These are phyloP conservation scores for Enteromius viviparus DNA, from an alignment of 2,797 vertebrate species.

Conservation along the genomic window DNA sequence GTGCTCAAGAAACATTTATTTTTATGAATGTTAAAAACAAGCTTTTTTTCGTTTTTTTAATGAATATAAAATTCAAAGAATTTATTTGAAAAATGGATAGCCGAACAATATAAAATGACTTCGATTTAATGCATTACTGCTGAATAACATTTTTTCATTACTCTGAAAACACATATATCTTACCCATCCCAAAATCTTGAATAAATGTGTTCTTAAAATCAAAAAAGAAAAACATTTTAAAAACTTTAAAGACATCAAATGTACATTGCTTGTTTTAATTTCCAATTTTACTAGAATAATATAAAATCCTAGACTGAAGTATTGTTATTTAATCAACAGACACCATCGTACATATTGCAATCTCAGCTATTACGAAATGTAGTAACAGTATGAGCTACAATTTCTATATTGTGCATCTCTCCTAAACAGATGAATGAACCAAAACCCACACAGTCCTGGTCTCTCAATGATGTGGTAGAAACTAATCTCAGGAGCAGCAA, in stretches of 20 bases:
- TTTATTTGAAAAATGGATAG: neutral
- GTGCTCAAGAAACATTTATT: neutral
- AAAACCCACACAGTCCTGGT: constrained; percentile 2
- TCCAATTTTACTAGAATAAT: neutral
- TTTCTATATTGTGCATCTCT: neutral
- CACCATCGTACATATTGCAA: neutral
- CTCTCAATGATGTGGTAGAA: constrained; percentile 36
- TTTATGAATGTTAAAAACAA: neutral
- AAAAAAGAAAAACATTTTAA: neutral
- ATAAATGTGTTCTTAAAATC: neutral
- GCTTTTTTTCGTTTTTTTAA: neutral
- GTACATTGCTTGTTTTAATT: neutral
- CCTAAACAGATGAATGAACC: constrained; percentile 17
- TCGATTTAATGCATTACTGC: neutral
- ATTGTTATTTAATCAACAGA: neutral
- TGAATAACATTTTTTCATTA: neutral
- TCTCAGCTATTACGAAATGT: neutral
- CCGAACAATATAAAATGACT: neutral
- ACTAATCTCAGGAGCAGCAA: constrained; percentile 24
- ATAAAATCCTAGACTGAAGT: neutral
- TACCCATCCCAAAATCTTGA: neutral
- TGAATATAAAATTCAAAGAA: neutral
- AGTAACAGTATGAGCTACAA: neutral
- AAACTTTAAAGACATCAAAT: neutral
- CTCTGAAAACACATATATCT: neutral